Conservation (phyloP, 1,140 invertebrate genomes). For the Diprion similis region DNA sequence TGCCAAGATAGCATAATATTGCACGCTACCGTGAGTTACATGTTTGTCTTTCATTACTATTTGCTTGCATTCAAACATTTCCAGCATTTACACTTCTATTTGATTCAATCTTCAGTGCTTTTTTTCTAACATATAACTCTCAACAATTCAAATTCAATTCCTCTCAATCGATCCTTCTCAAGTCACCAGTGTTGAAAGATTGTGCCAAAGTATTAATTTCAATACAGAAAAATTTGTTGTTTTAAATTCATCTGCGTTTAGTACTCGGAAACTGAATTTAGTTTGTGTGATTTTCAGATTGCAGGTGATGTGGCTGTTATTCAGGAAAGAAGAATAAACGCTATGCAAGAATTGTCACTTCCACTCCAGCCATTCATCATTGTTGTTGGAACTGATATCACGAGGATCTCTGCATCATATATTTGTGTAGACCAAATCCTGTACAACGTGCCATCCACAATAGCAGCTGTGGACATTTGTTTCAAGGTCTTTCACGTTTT, state of each 20-base stretch:
- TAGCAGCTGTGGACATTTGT: constrained; percentile 20
- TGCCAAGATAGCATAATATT: constrained; percentile 21
- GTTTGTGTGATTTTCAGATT: constrained; percentile 12
- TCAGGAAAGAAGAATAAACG: constrained; percentile 2
- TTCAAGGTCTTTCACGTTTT: constrained; percentile 23
- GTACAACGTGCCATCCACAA: constrained; percentile 11
- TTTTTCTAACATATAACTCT: no score
- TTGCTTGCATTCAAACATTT: neutral
- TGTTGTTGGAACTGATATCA: constrained; percentile 20
- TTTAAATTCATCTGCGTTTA: neutral
- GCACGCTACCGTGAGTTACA: constrained; percentile 18
- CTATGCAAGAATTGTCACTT: constrained; percentile 6
- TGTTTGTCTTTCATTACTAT: neutral
- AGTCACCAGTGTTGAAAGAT: neutral
- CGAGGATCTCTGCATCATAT: constrained; percentile 1
- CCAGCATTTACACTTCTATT: neutral
- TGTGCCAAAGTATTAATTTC: neutral
- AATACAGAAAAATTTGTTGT: neutral
- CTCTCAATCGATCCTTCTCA: no score
- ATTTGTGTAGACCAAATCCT: constrained; percentile 15
- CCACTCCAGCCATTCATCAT: constrained; percentile 25
- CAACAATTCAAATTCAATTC: no score
- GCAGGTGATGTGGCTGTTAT: neutral
- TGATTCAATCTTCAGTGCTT: no score
- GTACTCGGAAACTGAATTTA: neutral